Percentiles rank a stretch among this genome's conserved stretches.
These are phyloP conservation scores for Isurus oxyrinchus DNA, from an alignment of 2,113 vertebrate genomes.

Conservation along the genomic window DNA sequence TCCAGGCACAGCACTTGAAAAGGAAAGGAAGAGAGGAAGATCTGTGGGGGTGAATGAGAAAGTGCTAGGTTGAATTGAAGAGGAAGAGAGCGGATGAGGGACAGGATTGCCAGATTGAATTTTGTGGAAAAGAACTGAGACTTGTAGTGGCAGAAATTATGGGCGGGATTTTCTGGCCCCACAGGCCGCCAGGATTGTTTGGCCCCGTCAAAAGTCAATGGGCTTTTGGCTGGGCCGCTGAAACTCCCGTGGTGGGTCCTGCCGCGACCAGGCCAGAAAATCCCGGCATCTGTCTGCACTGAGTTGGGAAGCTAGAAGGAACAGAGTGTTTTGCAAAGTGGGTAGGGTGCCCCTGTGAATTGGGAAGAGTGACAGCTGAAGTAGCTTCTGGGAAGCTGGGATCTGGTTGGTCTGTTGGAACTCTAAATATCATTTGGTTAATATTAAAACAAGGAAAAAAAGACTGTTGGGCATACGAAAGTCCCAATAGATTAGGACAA, in stretches of 20 bases:
- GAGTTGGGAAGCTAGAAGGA: background rate
- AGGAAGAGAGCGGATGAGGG: background rate
- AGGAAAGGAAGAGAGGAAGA: background rate
- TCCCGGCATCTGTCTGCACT: background rate
- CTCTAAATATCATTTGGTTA: background rate
- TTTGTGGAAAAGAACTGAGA: background rate
- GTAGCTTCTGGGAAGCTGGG: background rate
- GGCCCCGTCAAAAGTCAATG: no score
- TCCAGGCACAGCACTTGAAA: background rate
- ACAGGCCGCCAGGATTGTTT: no score
- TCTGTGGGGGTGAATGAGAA: background rate
- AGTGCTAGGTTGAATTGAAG: background rate
- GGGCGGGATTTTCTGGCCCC: no score
- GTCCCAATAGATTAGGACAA: background rate
- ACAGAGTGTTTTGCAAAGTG: background rate
- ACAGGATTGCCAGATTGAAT: background rate
- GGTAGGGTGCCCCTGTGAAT: background rate
- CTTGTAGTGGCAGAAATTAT: background rate
- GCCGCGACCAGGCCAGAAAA: no score
- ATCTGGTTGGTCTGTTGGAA: background rate
- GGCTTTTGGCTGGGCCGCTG: no score
- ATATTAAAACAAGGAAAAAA: background rate
- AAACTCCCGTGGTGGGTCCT: no score
- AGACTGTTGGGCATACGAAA: background rate
- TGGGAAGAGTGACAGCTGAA: background rate